A percentile compares a stretch with the other conserved stretches of the same genome.
phyloP scores from a whole-genome alignment of 1,140 invertebrate species.

The Aphaenogaster ashmeadi region DNA sequence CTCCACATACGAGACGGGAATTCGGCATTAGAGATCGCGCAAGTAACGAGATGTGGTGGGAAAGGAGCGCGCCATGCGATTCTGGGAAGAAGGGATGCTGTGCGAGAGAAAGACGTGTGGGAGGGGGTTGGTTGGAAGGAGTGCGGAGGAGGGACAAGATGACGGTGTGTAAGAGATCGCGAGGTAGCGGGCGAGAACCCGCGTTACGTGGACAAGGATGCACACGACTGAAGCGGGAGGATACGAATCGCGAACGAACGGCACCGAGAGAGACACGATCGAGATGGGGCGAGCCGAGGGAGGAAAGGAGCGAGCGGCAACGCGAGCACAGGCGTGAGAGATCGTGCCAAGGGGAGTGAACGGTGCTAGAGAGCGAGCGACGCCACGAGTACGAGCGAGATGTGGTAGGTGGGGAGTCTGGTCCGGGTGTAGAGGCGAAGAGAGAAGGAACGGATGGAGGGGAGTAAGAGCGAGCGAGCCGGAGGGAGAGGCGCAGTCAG shows the following conservation, averaged over 20 bases:
- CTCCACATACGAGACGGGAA: neutral
- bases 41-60: neutral
- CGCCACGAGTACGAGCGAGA: slow-evolving; percentile 27
- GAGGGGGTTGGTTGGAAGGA: slow-evolving; percentile 45
- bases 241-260: neutral
- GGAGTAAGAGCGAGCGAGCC: slow-evolving; percentile 76
- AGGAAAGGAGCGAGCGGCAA: slow-evolving; percentile 37
- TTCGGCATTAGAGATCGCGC: slow-evolving; percentile 18
- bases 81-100: slow-evolving; percentile 43
- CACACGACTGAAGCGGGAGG: slow-evolving; percentile 6
- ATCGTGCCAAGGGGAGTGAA: slow-evolving; percentile 56
- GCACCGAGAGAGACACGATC: neutral
- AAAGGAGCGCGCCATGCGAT: slow-evolving; percentile 9
- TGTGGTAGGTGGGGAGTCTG: slow-evolving; percentile 37
- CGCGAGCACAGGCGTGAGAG: slow-evolving; percentile 68
- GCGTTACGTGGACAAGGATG: slow-evolving; percentile 29
- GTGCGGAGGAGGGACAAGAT: slow-evolving; percentile 14
- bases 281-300: slow-evolving; percentile 27
- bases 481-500: slow-evolving; percentile 84
- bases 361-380: neutral
- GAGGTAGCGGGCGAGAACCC: slow-evolving; percentile 5
- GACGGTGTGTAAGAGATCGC: slow-evolving; percentile 51
- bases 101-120: slow-evolving; percentile 14
- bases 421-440: slow-evolving; percentile 60
- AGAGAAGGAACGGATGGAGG: slow-evolving; percentile 72